Evolutionary conservation across 1,140 invertebrate genomes (phyloP).

Genomic region (Penaeus chinensis): DNA sequence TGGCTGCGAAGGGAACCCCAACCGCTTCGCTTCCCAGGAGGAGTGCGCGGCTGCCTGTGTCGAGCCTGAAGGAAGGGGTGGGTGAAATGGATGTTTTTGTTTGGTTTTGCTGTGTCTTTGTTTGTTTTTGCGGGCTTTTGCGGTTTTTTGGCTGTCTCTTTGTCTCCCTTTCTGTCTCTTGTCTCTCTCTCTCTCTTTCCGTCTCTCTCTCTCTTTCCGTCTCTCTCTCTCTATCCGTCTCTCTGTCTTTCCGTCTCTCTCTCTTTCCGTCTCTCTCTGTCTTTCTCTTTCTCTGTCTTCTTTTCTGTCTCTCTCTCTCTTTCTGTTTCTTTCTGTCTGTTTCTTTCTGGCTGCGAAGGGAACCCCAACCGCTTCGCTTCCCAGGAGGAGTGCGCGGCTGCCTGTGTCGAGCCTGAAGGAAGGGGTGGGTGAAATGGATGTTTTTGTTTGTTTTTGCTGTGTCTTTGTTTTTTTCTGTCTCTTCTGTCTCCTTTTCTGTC

Average conservation of each 20-base stretch:
- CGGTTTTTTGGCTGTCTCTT: neutral
- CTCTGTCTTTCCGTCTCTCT: no score
- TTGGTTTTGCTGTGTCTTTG: neutral
- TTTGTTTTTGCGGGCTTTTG: neutral
- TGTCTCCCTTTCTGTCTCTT: neutral
- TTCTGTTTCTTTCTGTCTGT: constrained; percentile 73
- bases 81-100: constrained; percentile 27
- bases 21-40: constrained; percentile 85
- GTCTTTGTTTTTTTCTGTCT: neutral
- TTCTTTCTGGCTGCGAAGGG: constrained; percentile 82
- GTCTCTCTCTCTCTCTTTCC: no score
- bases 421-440: constrained; percentile 73
- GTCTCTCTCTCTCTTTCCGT: no score
- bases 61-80: constrained; percentile 84
- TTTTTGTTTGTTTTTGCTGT: neutral
- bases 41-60: constrained; percentile 90
- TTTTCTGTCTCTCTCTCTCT: constrained; percentile 78
- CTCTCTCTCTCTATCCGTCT: no score
- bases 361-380: constrained; percentile 89
- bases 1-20: constrained; percentile 91
- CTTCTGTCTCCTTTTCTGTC: neutral
- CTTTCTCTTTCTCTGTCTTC: neutral
- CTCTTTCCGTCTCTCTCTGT: no score
- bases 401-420: constrained; percentile 87
- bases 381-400: constrained; percentile 86